Percentiles rank a stretch among this genome's conserved stretches.
These are phyloP conservation scores for Camponotus vicinus DNA, from an alignment of 1,140 invertebrate species.

Conservation along the genomic window DNA sequence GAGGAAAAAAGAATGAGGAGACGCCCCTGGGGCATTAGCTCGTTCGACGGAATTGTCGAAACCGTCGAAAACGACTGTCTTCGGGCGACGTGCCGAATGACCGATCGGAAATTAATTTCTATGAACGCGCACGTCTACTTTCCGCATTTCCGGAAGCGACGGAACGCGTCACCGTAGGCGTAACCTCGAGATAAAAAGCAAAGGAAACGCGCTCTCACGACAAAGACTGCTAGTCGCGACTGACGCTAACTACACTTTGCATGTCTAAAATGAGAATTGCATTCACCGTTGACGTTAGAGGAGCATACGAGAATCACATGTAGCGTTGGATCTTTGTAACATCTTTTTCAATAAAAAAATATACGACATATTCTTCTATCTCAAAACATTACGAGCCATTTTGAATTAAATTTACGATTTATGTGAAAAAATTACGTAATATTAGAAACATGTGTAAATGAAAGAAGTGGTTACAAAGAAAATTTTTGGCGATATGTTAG, in stretches of 20 bases:
- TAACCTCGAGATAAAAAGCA: conserved; percentile 36
- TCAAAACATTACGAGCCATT: not conserved
- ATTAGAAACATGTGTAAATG: not conserved
- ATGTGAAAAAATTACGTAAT: not conserved
- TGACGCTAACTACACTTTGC: conserved; percentile 18
- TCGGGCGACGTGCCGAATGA: conserved; percentile 52
- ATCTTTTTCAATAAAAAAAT: not conserved
- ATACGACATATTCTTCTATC: not conserved
- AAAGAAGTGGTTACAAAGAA: not conserved
- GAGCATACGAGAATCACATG: not conserved
- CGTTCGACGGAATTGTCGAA: conserved; percentile 63
- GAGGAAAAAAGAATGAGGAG: not conserved
- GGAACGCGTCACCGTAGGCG: conserved; percentile 41
- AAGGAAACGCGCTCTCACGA: conserved; percentile 1
- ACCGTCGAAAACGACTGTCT: conserved; percentile 56
- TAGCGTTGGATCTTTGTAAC: not conserved
- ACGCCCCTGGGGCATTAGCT: conserved; percentile 35
- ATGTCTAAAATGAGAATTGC: not conserved
- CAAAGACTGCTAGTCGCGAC: conserved; percentile 15
- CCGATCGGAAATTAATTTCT: conserved; percentile 59
- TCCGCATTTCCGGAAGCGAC: conserved; percentile 49
- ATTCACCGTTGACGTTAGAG: conserved; percentile 1
- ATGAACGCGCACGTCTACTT: conserved; percentile 56
- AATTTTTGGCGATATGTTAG: not conserved
- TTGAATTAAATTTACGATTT: not conserved